Conservation (phyloP, 2,797 vertebrate species). For the Smutsia temminckii region DNA sequence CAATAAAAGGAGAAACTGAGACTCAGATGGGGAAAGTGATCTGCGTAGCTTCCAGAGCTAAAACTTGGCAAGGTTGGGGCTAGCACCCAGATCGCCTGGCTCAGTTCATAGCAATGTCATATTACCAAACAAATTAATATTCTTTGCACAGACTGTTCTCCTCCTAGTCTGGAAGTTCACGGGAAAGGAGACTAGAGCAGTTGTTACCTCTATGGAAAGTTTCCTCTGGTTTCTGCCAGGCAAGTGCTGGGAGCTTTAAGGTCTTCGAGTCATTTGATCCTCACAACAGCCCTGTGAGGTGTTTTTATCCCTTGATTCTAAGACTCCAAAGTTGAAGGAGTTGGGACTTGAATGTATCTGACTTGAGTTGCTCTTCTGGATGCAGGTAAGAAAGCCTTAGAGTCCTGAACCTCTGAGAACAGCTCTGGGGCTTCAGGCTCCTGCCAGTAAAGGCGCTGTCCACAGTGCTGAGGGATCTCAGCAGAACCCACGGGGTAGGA, state of each 20-base stretch:
- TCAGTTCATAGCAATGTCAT: neutral
- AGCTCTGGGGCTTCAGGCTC: too few species aligned
- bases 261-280: neutral
- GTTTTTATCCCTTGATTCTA: neutral
- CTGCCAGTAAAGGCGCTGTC: neutral
- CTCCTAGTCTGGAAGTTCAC: neutral
- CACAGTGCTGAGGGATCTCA: slow-evolving; percentile 7
- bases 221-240: neutral
- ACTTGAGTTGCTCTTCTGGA: neutral
- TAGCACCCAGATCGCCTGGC: neutral
- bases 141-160: neutral
- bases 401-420: neutral
- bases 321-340: neutral
- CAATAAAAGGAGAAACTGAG: neutral
- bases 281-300: neutral
- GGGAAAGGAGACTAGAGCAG: neutral
- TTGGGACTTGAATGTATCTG: neutral
- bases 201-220: neutral
- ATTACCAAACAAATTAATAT: neutral
- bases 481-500: neutral
- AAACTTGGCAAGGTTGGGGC: neutral
- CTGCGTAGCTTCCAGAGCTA: neutral
- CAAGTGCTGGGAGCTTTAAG: neutral
- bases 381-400: neutral
- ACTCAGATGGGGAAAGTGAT: neutral